Percentiles rank a stretch among this genome's conserved stretches.
Conservation (phyloP, 1,140 invertebrate genomes). For the Stegodyphus dumicola region DNA sequence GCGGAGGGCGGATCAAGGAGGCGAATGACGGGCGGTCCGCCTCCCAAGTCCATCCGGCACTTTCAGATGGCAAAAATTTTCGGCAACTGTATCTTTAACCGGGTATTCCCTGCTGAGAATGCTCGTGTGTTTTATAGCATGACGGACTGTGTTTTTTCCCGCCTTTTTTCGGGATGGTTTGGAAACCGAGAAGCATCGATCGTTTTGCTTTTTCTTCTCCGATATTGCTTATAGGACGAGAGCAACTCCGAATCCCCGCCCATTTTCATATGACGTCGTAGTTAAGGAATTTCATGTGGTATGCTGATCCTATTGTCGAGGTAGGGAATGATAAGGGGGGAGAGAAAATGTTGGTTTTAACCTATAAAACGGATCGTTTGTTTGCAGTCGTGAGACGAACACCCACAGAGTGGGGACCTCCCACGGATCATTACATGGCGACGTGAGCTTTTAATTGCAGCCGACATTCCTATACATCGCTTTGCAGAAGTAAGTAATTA, state of each 20-base stretch:
- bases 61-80: background rate
- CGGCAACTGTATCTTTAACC: background rate
- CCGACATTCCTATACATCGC: no score
- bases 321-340: background rate
- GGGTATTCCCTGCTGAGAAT: background rate
- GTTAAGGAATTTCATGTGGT: background rate
- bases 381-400: constrained; percentile 27
- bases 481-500: no score
- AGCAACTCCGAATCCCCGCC: background rate
- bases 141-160: no score
- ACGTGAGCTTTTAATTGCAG: background rate
- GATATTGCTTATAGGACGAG: background rate
- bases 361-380: constrained; percentile 25
- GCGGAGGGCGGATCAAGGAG: background rate
- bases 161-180: background rate
- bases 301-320: constrained; percentile 4
- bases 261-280: background rate
- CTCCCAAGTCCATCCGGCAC: background rate
- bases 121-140: background rate
- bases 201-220: background rate
- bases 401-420: constrained; percentile 30
- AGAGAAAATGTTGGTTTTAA: constrained; percentile 13
- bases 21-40: background rate
- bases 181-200: no score
- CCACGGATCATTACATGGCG: background rate